phyloP scores from a whole-genome alignment of 2,113 vertebrate species.

The Cacatua alba region DNA sequence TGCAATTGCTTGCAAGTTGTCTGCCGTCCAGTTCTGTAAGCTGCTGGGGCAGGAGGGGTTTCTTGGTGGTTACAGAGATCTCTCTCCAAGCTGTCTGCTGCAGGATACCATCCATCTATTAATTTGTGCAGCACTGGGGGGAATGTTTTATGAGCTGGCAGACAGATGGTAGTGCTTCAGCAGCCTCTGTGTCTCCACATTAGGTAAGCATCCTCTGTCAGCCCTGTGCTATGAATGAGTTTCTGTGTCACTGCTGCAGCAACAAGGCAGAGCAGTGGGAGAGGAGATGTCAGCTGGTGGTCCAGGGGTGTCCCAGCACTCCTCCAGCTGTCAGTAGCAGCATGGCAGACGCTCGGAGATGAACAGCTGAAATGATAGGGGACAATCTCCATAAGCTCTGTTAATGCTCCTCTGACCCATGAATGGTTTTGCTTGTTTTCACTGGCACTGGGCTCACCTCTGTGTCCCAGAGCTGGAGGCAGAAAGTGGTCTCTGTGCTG shows the following conservation, averaged over 20 bases:
- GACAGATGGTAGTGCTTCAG: background rate
- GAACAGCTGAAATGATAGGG: constrained; percentile 67
- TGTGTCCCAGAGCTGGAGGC: background rate
- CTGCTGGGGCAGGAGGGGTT: background rate
- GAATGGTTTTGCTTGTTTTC: constrained; percentile 62
- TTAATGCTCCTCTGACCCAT: constrained; percentile 43
- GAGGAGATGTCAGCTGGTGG: constrained; percentile 43
- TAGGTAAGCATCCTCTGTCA: background rate
- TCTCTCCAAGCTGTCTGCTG: background rate
- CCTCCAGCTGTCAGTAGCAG: constrained; percentile 60
- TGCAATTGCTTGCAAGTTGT: background rate
- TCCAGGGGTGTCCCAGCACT: constrained; percentile 7
- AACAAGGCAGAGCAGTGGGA: background rate
- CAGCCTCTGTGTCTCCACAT: background rate
- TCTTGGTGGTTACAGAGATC: constrained; percentile 4
- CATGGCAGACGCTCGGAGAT: background rate
- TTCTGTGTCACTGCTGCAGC: constrained; percentile 3
- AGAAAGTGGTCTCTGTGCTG: background rate
- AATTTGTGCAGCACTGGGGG: background rate
- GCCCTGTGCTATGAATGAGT: background rate
- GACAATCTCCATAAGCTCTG: background rate
- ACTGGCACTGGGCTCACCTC: background rate
- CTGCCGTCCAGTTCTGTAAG: background rate
- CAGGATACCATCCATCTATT: background rate
- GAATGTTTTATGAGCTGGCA: constrained; percentile 19